Evolutionary conservation across 2,888 invertebrate genomes (phyloP).

Genomic region (Neoitamus cyanurus): DNA sequence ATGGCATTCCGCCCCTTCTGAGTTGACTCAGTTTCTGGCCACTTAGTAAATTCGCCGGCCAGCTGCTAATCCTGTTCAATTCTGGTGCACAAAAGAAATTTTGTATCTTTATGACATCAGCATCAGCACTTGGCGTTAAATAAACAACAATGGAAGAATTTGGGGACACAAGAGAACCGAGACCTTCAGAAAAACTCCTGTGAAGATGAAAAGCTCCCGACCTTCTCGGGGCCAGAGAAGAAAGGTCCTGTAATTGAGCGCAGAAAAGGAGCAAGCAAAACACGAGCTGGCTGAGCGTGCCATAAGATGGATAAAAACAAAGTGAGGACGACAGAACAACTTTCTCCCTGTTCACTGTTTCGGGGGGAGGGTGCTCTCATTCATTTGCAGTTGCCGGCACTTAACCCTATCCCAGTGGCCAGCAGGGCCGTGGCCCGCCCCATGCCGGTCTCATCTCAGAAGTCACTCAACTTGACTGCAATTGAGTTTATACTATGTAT

Average conservation of each 20-base stretch:
- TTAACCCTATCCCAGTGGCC: slow-evolving; percentile 1
- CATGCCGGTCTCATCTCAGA: slow-evolving; percentile 2
- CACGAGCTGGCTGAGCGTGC: background rate
- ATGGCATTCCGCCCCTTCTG: background rate
- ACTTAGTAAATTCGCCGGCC: background rate
- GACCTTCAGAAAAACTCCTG: background rate
- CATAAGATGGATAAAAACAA: slow-evolving; percentile 6
- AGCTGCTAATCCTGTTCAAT: slow-evolving; percentile 34
- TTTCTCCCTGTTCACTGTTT: slow-evolving; percentile 29
- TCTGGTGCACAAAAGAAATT: slow-evolving; percentile 45
- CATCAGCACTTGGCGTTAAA: slow-evolving; percentile 36
- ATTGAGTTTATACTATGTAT: slow-evolving; percentile 17
- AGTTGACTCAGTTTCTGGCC: background rate
- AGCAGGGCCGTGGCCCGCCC: background rate
- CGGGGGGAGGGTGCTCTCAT: background rate
- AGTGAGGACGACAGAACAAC: slow-evolving; percentile 10
- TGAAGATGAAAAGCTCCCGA: background rate
- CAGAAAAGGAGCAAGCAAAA: slow-evolving; percentile 1
- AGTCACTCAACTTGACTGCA: slow-evolving; percentile 38
- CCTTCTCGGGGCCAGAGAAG: background rate
- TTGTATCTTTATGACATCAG: slow-evolving; percentile 47
- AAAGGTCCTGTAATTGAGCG: background rate
- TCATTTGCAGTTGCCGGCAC: slow-evolving; percentile 32
- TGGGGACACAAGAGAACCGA: background rate
- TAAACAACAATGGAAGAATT: slow-evolving; percentile 20